Conservation (phyloP, 2,113 vertebrate species). For the Xiphias gladius region DNA sequence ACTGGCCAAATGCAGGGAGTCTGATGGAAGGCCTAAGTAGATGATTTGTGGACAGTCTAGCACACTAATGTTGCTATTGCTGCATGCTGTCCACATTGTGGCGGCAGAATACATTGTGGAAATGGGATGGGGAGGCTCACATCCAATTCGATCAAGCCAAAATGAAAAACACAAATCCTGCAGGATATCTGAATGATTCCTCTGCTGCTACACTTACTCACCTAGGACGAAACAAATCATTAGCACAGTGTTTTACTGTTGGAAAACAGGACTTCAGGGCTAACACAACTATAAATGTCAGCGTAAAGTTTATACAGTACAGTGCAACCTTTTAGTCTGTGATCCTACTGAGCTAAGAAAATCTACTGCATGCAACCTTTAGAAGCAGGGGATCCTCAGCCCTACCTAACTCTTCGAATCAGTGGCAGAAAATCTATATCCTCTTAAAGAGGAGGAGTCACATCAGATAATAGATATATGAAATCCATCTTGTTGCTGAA, state of each 20-base stretch:
- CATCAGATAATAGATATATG: constrained; percentile 84
- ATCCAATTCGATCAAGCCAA: constrained; percentile 39
- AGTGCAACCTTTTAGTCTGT: constrained; percentile 62
- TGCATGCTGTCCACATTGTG: constrained; percentile 44
- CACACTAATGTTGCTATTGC: constrained; percentile 53
- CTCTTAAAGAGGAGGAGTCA: constrained; percentile 79
- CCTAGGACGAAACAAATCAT: constrained; percentile 36
- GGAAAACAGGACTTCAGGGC: constrained; percentile 45
- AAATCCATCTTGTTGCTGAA: constrained; percentile 85
- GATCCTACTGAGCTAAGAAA: constrained; percentile 64
- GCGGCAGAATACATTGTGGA: constrained; percentile 41
- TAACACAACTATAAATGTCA: constrained; percentile 61
- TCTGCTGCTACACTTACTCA: background rate
- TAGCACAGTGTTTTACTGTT: constrained; percentile 30
- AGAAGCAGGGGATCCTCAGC: constrained; percentile 47
- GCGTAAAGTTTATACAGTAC: constrained; percentile 66
- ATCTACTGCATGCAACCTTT: constrained; percentile 75
- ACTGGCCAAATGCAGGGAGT: constrained; percentile 67
- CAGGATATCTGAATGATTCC: constrained; percentile 3
- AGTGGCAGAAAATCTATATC: constrained; percentile 84
- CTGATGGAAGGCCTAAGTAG: constrained; percentile 68
- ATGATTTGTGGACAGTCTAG: constrained; percentile 69
- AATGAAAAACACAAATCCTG: constrained; percentile 33
- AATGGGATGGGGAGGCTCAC: background rate
- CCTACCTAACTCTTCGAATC: constrained; percentile 63